Conservation (phyloP, 1,140 invertebrate genomes). For the Drosophila neocordata region DNA sequence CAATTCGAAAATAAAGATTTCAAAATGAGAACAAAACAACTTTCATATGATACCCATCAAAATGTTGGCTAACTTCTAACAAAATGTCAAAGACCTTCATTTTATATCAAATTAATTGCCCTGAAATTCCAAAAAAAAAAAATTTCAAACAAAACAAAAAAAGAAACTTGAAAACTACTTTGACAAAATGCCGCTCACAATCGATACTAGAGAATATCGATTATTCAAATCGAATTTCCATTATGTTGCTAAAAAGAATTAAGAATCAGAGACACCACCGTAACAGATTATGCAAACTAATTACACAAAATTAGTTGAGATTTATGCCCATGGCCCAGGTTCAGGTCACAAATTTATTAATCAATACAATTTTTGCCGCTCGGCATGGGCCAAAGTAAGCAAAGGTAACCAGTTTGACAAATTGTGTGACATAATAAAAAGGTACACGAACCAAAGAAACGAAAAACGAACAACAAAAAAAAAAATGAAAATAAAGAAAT, state of each 20-base stretch:
- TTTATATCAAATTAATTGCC: conserved; percentile 33
- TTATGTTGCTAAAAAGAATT: conserved; percentile 48
- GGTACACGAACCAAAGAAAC: background rate
- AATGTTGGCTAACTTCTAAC: conserved; percentile 19
- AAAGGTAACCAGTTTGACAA: conserved; percentile 64
- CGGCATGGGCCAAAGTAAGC: conserved; percentile 47
- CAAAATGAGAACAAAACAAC: conserved; percentile 35
- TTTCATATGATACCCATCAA: conserved; percentile 31
- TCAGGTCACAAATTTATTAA: conserved; percentile 60
- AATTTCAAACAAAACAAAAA: background rate
- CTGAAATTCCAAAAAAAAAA: background rate
- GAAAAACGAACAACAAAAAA: conserved; percentile 41
- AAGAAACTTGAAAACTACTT: background rate
- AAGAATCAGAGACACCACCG: conserved; percentile 49
- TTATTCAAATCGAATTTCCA: conserved; percentile 65
- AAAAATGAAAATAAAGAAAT: conserved; percentile 33
- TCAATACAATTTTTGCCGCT: conserved; percentile 73
- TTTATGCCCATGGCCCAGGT: conserved; percentile 61
- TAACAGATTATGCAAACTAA: conserved; percentile 81
- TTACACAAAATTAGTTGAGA: conserved; percentile 79
- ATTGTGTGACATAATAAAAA: conserved; percentile 72
- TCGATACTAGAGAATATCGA: conserved; percentile 67
- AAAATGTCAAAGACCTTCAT: conserved; percentile 38
- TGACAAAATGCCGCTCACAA: conserved; percentile 58
- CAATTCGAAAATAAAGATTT: conserved; percentile 61